Conservation (phyloP, 2,888 invertebrate species). For the Meandrusa payeni region DNA sequence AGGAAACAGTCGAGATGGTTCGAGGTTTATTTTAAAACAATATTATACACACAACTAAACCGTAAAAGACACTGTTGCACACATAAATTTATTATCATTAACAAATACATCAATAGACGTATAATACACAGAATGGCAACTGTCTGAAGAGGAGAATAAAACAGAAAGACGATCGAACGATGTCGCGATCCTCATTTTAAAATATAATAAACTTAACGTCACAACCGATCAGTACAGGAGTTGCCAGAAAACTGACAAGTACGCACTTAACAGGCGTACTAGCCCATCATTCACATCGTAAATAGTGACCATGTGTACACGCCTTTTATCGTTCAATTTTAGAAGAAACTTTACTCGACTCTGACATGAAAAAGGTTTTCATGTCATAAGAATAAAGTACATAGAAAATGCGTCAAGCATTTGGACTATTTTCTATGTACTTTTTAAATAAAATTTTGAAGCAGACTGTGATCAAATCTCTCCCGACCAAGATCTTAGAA, state of each 20-base stretch:
- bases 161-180: neutral
- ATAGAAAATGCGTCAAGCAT: too few species aligned
- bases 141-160: too few species aligned
- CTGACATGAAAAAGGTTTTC: too few species aligned
- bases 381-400: too few species aligned
- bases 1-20: constrained; percentile 3
- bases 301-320: constrained; percentile 19
- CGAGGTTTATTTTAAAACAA: constrained; percentile 21
- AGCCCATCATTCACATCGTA: constrained; percentile 21
- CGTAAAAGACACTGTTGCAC: too few species aligned
- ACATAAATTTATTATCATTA: too few species aligned
- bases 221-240: constrained; percentile 23
- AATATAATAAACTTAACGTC: constrained; percentile 19
- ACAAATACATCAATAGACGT: too few species aligned
- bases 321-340: constrained; percentile 7
- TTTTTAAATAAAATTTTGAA: too few species aligned
- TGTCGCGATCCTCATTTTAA: constrained; percentile 13
- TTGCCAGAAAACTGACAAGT: constrained; percentile 26
- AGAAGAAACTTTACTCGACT: neutral
- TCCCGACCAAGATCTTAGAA: too few species aligned
- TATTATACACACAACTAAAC: constrained; percentile 14
- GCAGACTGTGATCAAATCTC: too few species aligned
- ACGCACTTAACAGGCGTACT: constrained; percentile 20
- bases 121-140: too few species aligned
- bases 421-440: too few species aligned